These are phyloP conservation scores for Apocheima hispidaria DNA, from an alignment of 2,888 invertebrate genomes.

Conservation along the genomic window DNA sequence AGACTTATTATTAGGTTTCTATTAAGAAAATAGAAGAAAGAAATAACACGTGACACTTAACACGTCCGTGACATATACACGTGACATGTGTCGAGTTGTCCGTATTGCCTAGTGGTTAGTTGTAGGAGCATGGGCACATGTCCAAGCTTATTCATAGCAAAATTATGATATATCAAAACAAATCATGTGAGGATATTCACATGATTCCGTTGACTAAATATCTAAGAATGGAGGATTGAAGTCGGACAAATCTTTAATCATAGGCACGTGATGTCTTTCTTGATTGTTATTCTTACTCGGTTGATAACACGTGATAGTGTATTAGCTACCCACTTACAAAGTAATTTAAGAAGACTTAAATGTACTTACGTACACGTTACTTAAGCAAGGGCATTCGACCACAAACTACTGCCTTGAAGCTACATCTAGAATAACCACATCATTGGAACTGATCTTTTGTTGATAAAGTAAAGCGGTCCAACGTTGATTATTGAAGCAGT, in stretches of 20 bases:
- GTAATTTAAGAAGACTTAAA: constrained; percentile 11
- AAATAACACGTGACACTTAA: constrained; percentile 11
- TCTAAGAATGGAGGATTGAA: constrained; percentile 7
- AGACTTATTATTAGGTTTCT: background rate
- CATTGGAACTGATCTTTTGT: background rate
- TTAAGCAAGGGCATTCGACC: constrained; percentile 35
- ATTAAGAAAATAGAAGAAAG: background rate
- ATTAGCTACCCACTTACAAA: background rate
- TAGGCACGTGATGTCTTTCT: constrained; percentile 12
- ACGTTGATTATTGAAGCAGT: too few relatives aligned
- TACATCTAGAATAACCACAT: constrained; percentile 9
- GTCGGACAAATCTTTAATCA: constrained; percentile 9
- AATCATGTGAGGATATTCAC: constrained; percentile 45
- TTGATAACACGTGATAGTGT: constrained; percentile 2
- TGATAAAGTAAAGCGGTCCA: background rate
- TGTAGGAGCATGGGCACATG: constrained; percentile 33
- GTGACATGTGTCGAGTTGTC: constrained; percentile 28
- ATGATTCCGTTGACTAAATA: constrained; percentile 31
- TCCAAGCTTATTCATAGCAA: constrained; percentile 37
- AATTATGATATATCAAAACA: constrained; percentile 29
- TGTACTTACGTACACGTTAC: background rate
- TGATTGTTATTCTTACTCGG: background rate
- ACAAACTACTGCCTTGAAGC: constrained; percentile 22
- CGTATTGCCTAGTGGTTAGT: constrained; percentile 13
- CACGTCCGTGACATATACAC: constrained; percentile 13